Base-by-base conservation (phyloP, 2,888 invertebrate species). In the Drosophila leonis region DNA sequence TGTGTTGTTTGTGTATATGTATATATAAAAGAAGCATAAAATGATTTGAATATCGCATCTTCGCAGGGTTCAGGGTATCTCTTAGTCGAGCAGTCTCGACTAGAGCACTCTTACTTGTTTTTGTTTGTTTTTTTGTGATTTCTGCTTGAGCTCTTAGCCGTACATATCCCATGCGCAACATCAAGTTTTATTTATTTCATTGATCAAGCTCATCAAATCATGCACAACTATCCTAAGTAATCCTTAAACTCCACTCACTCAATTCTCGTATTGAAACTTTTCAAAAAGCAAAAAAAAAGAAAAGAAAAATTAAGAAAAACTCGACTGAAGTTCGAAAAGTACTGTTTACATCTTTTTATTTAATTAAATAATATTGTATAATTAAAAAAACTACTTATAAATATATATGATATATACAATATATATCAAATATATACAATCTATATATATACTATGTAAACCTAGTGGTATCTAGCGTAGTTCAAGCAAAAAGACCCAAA, bases 141-240 rank as follows among this genome's bases (percentile, higher is more conserved):
- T 18, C 49, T 65, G 74, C 51, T 78, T 49, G 76, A 63, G 42
- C 62, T 64, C 85, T 73, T 46, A 71, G 73, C 80, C 80, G 67
- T 74, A 90, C 86, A 85, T 78, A 90, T 86, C 80, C 80, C 85
- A 86, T 74, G 80, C 84, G 81, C 86, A 73, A 85, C 89, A 90
- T 88, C 72, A 77, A 65, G 72, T 87, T 31, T 89, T 90, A 88
- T 83, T 90, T 90, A 89, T 90, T 91, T 84, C 90, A 86, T 86
- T 88, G 68, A 49, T 76, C 74, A 81, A 79, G 78, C 81, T 86
- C 90, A 86, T 86, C 72, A 48, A 59, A 35, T 61, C 55, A 41
- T 63, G 35, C 72, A 55, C 27, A 42, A 51, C 48, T 37, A n/a
- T 55, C 18, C 42, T 41, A 41, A 4, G 27, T 12, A 54, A 31